phyloP scores from a whole-genome alignment of 2,888 invertebrate genomes.

The Drosophila pegasa region DNA sequence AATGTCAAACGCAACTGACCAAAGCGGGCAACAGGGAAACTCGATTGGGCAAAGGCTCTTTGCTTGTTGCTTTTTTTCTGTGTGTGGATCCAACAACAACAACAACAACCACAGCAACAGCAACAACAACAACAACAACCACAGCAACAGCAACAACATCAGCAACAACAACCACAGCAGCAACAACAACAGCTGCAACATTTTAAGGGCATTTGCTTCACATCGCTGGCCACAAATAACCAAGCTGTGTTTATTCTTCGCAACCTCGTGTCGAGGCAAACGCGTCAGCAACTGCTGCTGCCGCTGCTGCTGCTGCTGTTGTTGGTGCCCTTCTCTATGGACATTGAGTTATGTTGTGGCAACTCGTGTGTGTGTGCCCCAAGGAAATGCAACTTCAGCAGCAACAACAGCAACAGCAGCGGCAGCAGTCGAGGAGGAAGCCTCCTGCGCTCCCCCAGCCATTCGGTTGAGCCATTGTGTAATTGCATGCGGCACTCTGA shows the following conservation, averaged over 20 bases:
- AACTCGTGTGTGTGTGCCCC: conserved; percentile 44
- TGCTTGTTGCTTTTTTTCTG: conserved; percentile 1
- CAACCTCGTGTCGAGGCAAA: conserved; percentile 28
- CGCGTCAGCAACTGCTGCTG: conserved; percentile 44
- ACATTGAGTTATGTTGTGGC: conserved; percentile 75
- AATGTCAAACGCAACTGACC: conserved; percentile 42
- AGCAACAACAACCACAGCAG: background rate
- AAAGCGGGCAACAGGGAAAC: conserved; percentile 29
- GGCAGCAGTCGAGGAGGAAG: conserved; percentile 4
- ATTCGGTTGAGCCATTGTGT: conserved; percentile 14
- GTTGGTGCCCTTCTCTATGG: conserved; percentile 7
- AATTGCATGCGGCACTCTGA: conserved; percentile 31
- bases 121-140: conserved; percentile 7
- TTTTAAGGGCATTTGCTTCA: conserved; percentile 75
- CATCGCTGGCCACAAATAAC: conserved; percentile 78
- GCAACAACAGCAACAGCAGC: conserved; percentile 18
- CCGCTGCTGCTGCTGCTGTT: background rate
- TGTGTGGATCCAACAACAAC: conserved; percentile 15
- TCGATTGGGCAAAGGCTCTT: conserved; percentile 20
- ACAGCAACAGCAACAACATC: conserved; percentile 15
- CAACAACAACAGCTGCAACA: conserved; percentile 24
- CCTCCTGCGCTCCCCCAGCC: conserved; percentile 1
- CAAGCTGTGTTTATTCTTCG: conserved; percentile 68
- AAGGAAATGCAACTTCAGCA: conserved; percentile 51
- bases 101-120: conserved; percentile 7